Conservation (phyloP, 2,888 invertebrate species). For the Hydroisotoma schaefferi region DNA sequence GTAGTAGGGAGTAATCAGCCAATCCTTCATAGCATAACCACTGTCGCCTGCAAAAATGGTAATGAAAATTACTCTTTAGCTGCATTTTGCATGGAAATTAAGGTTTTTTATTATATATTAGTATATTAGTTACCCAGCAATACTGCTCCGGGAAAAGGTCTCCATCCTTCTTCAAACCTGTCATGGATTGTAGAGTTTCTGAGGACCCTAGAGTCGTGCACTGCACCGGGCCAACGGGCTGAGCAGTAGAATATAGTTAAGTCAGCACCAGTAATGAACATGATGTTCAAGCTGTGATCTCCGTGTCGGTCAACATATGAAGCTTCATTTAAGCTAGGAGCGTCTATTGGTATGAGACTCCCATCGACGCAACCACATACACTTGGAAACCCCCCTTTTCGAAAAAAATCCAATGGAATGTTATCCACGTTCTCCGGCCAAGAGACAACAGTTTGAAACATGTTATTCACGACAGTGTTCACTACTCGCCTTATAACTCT, state of each 20-base stretch:
- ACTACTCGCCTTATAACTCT: constrained; percentile 16
- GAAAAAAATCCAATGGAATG: constrained; percentile 14
- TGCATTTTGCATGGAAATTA: not conserved
- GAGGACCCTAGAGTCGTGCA: constrained; percentile 33
- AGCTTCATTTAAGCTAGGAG: constrained; percentile 25
- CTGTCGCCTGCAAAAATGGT: constrained; percentile 16
- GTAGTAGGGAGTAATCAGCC: constrained; percentile 13
- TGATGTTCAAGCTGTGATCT: constrained; percentile 31
- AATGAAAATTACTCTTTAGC: not conserved
- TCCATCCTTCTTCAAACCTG: constrained; percentile 30
- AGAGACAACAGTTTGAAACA: constrained; percentile 17
- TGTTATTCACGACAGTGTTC: constrained; percentile 10
- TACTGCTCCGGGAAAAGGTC: constrained; percentile 36
- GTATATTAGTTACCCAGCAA: constrained; percentile 24
- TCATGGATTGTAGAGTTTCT: constrained; percentile 20
- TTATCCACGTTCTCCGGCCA: constrained; percentile 21
- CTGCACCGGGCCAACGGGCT: constrained; percentile 26
- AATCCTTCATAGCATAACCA: constrained; percentile 19
- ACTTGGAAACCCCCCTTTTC: constrained; percentile 32
- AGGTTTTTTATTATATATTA: not conserved
- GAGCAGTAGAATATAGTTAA: constrained; percentile 21
- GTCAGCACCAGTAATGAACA: constrained; percentile 32
- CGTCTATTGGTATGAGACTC: constrained; percentile 21
- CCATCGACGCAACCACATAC: constrained; percentile 35
- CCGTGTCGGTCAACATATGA: constrained; percentile 33